phyloP scores from a whole-genome alignment of 2,888 invertebrate species.

The Octonoba sinensis region DNA sequence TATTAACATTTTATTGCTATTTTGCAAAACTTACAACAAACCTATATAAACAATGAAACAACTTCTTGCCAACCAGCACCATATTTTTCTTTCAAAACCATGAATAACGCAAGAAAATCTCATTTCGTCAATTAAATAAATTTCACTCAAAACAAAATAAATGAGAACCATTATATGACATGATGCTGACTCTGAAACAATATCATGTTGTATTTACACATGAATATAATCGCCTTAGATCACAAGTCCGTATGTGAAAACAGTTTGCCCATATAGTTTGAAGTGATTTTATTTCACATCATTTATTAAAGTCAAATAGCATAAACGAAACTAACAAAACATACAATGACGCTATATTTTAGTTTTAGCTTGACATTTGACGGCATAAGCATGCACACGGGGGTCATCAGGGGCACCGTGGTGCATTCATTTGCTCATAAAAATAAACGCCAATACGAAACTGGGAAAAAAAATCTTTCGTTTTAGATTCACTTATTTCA shows the following conservation, averaged over 20 bases:
- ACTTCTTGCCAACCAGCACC: slow-evolving; percentile 9
- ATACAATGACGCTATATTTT: too few species aligned
- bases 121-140: slow-evolving; percentile 14
- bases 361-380: too few species aligned
- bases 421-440: too few species aligned
- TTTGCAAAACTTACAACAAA: slow-evolving; percentile 10
- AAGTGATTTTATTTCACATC: too few species aligned
- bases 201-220: slow-evolving; percentile 21
- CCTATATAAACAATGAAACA: slow-evolving; percentile 8
- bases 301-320: too few species aligned
- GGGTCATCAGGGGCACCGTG: too few species aligned
- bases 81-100: background rate
- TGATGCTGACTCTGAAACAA: background rate
- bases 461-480: too few species aligned
- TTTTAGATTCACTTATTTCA: too few species aligned
- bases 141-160: background rate
- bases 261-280: too few species aligned
- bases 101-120: background rate
- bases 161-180: background rate
- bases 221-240: slow-evolving; percentile 3
- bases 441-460: too few species aligned
- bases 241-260: background rate
- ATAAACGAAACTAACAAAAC: too few species aligned
- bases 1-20: slow-evolving; percentile 4
- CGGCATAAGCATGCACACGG: too few species aligned